Evolutionary conservation across 1,140 invertebrate genomes (phyloP), one percentile per base, ranked within the genome.

Genomic region (Acromyrmex heyeri): DNA sequence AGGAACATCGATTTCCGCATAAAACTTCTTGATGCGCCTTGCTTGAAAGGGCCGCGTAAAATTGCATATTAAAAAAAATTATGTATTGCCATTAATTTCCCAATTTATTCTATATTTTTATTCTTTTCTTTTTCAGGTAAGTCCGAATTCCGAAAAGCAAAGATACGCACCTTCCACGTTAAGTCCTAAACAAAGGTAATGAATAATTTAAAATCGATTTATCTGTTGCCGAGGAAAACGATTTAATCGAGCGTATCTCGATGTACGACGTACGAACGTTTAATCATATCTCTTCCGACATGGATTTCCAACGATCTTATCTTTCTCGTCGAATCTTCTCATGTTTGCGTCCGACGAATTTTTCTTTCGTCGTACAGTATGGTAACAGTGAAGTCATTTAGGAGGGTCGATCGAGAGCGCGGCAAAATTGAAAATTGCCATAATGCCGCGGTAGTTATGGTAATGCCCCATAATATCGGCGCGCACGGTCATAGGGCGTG

Each of bases 391-490:
- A 70, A 88, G 86, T 87, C 79, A 88, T 90, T 87, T 75, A 21
- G 48, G 50, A 72, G 85, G 62, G 78, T 81, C 86, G 88, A 90
- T 90, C 65, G 89, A 86, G 86, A 82, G 82, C 59, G 82, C 89
- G 82, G 86, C 79, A 89, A 90, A 90, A 90, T 90, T 90, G 89
- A 90, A 90, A 90, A 90, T 90, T 90, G 89, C 89, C 81, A 87
- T 90, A 90, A 90, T 90, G 73, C 81, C 62, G 59, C 64, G 88
- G 89, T 69, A 90, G 88, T 90, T 90, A 90, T 65, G 86, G 86
- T 90, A 90, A 90, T 90, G 77, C 86, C 77, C 81, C 50, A 85
- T 88, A 90, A 90, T 90, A 78, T 86, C 44, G 79, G 86, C 70
- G 69, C 76, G 75, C 73, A 24, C 70, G 86, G 55, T 85, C 76